Percentiles rank a stretch among this genome's conserved stretches.
Evolutionary conservation across 2,113 vertebrate genomes (phyloP).

Genomic region (Tragelaphus imberbis): DNA sequence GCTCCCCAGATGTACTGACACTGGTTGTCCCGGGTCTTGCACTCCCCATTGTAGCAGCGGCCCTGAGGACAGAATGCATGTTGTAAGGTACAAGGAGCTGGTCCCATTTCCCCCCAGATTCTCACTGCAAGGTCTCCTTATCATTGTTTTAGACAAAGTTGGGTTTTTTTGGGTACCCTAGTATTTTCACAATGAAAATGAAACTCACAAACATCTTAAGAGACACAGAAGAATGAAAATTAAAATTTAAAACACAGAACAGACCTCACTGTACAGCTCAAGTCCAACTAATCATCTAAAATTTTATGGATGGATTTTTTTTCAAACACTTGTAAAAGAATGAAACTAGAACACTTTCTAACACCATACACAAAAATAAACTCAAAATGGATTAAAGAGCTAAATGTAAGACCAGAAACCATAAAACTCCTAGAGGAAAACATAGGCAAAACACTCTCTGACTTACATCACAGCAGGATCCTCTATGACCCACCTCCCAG

Average conservation of each 20-base stretch:
- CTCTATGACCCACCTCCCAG: no score
- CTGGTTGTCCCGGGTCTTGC: conserved; percentile 97
- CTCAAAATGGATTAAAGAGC: no score
- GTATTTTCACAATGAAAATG: background rate
- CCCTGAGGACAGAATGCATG: conserved; percentile 81
- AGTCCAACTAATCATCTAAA: background rate
- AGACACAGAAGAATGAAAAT: background rate
- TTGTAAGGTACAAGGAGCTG: rapidly evolving
- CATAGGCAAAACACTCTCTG: no score
- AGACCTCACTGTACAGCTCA: background rate
- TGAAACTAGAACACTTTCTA: no score
- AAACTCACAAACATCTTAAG: background rate
- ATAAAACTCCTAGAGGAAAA: no score
- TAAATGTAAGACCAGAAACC: no score
- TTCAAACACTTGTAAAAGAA: no score
- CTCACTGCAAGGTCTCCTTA: background rate
- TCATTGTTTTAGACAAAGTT: background rate
- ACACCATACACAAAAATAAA: no score
- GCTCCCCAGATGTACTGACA: conserved; percentile 98
- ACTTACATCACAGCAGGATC: no score
- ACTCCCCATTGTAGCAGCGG: conserved; percentile 95
- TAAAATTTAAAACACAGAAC: background rate
- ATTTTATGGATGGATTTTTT: no score
- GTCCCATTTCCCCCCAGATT: rapidly evolving
- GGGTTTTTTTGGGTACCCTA: background rate